phyloP scores from a whole-genome alignment of 2,113 vertebrate species.

The Cervus canadensis region DNA sequence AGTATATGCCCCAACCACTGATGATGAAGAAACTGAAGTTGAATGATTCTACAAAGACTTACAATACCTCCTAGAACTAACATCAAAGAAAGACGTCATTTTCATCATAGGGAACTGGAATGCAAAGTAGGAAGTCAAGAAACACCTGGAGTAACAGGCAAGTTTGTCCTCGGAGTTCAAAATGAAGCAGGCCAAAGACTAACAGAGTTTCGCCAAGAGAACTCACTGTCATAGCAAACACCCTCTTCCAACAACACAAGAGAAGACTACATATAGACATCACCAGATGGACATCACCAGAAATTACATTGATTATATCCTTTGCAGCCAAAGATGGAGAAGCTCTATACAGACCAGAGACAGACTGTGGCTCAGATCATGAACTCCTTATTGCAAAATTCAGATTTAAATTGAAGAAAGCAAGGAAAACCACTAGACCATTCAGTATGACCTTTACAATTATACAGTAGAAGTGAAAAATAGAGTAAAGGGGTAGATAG shows the following conservation, averaged over 20 bases:
- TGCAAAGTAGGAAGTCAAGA: not conserved
- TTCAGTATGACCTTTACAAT: not conserved
- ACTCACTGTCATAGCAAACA: not conserved
- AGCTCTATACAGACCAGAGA: rapidly evolving
- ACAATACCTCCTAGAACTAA: not conserved
- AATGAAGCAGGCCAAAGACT: not conserved
- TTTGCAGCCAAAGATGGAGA: not conserved
- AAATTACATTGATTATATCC: not conserved
- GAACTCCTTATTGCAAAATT: not conserved
- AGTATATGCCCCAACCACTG: not conserved
- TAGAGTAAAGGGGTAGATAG: not conserved
- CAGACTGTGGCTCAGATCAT: not conserved
- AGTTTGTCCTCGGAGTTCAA: not conserved
- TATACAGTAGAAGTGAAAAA: not conserved
- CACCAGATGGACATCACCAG: not conserved
- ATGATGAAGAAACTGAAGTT: not conserved
- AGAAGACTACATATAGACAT: not conserved
- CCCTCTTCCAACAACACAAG: not conserved
- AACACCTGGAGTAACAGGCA: not conserved
- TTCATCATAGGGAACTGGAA: not conserved
- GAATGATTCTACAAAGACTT: not conserved
- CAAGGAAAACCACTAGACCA: not conserved
- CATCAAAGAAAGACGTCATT: not conserved
- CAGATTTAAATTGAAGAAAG: not conserved
- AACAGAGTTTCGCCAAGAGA: not conserved